Conservation (phyloP, 2,113 vertebrate genomes). For the Taurulus bubalis region DNA sequence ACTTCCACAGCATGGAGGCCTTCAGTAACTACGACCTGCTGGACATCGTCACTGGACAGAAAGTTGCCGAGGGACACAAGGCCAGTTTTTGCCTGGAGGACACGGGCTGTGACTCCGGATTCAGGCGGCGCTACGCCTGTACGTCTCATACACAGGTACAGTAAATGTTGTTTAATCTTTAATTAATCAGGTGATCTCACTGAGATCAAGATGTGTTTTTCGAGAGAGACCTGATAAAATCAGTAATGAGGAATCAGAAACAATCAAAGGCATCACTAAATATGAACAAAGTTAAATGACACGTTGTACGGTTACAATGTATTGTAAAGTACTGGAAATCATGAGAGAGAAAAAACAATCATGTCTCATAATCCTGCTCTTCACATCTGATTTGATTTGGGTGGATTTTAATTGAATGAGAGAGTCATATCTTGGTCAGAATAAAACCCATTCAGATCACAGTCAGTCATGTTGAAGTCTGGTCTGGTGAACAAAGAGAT, state of each 20-base stretch:
- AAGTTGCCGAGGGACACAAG: constrained; percentile 89
- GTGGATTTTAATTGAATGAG: background rate
- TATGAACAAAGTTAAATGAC: background rate
- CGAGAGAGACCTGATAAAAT: background rate
- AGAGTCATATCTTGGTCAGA: background rate
- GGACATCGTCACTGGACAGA: constrained; percentile 75
- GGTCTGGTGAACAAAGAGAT: background rate
- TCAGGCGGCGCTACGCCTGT: constrained; percentile 86
- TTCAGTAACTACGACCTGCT: constrained; percentile 90
- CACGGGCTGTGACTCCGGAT: constrained; percentile 83
- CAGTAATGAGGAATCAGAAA: background rate
- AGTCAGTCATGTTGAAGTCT: constrained; percentile 7
- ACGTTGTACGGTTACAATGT: background rate
- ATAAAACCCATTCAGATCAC: background rate
- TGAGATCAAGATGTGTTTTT: background rate
- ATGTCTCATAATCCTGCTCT: too few species aligned
- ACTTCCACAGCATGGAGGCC: constrained; percentile 90
- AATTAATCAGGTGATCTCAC: too few species aligned
- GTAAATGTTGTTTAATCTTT: background rate
- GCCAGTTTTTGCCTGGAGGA: constrained; percentile 91
- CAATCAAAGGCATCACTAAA: background rate
- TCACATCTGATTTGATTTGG: background rate
- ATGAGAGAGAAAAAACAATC: background rate
- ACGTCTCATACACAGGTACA: constrained; percentile 87
- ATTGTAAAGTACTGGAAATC: background rate